These are phyloP conservation scores for Aphelocoma coerulescens DNA, from an alignment of 2,113 vertebrate species.

Conservation along the genomic window DNA sequence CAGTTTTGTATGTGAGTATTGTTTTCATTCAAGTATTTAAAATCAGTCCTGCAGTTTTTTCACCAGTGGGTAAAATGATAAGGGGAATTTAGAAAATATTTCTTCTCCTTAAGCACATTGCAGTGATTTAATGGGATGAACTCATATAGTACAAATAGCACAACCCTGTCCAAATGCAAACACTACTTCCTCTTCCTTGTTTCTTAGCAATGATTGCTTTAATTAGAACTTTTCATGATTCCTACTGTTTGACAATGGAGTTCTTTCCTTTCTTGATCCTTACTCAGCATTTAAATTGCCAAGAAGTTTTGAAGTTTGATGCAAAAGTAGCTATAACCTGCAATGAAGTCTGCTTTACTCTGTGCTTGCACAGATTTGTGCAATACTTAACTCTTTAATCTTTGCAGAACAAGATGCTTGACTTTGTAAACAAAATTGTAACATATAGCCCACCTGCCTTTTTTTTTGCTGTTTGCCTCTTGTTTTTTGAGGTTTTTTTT, in stretches of 20 bases:
- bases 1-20: neutral
- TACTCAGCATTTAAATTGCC: neutral
- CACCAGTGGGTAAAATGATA: neutral
- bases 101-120: neutral
- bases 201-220: neutral
- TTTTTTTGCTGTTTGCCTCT: neutral
- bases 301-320: neutral
- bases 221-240: neutral
- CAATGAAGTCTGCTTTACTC: neutral
- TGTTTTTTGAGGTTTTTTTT: neutral
- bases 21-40: neutral
- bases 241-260: neutral
- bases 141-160: neutral
- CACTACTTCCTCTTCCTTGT: neutral
- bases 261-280: neutral
- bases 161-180: neutral
- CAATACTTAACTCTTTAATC: neutral
- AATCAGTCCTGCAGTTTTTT: neutral
- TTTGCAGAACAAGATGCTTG: neutral
- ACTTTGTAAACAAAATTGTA: neutral
- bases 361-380: neutral
- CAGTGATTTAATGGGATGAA: neutral
- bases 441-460: rapidly evolving
- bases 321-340: neutral
- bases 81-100: neutral